Evolutionary conservation across 2,797 vertebrate genomes (phyloP).

Genomic region (Lophura swinhoii): DNA sequence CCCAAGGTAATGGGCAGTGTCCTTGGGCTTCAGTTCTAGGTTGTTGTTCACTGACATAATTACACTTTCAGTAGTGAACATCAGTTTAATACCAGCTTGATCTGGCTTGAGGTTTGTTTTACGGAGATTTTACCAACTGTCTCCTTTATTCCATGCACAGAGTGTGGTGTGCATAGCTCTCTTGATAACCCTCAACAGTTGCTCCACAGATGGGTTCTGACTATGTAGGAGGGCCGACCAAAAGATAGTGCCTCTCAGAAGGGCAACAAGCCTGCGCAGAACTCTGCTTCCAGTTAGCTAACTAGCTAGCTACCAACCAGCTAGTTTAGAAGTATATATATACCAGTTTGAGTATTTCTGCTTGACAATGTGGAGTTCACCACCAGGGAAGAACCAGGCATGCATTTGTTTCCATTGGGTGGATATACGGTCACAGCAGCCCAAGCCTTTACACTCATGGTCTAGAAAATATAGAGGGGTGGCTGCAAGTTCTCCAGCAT

Average conservation of each 20-base stretch:
- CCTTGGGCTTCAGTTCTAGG: background rate
- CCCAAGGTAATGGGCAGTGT: background rate
- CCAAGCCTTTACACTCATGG: background rate
- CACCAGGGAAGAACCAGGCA: background rate
- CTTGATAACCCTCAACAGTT: background rate
- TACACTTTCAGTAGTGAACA: background rate
- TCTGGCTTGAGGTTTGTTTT: background rate
- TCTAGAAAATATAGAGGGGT: background rate
- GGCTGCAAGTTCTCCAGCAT: background rate
- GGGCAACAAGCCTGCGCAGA: background rate
- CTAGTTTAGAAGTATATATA: background rate
- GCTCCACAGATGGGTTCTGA: background rate
- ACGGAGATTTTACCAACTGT: background rate
- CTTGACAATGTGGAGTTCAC: background rate
- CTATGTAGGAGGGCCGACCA: background rate
- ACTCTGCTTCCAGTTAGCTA: background rate
- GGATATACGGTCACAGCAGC: background rate
- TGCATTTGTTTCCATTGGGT: background rate
- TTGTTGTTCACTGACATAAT: background rate
- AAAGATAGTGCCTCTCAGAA: background rate
- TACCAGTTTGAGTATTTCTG: background rate
- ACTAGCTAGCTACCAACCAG: background rate
- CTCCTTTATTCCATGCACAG: background rate
- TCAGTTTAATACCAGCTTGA: background rate
- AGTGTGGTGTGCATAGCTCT: background rate